Base-by-base conservation (phyloP, 2,797 vertebrate genomes). In the Lepus oiostolus region DNA sequence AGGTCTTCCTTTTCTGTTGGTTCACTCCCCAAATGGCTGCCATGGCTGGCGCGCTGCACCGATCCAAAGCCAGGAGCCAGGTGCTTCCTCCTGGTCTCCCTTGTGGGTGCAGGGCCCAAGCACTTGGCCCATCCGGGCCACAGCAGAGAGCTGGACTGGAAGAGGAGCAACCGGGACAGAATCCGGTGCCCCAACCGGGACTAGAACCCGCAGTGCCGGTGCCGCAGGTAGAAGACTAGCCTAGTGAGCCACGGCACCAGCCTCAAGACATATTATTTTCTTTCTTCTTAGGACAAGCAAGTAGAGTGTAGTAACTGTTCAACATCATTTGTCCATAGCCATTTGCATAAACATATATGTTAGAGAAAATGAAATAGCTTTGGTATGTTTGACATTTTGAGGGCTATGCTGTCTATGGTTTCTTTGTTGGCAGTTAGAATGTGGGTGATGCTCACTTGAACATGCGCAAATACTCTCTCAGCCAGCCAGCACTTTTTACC, bases 401-500 rank as follows among this genome's bases (percentile, higher is more conserved):
- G 42, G 68, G 77, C 35, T 16, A 4, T 0, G 14, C 1, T 5
- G 7, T 52, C 26, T 4, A 24, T 7, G 9, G 8, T 5, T 19
- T 26, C 38, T 38, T 7, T 60, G 28, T 26, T 6, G 80, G 26
- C 17, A 35, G 50, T 0, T 2, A 14, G 0, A 35, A 2, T 32
- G 17, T 22, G 17, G 65, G 28, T 32, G 65, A 8, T 19, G 7
- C 2, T 22, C 1, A 5, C 16, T 0, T 19, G 5, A 2, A 7
- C 11, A 4, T 1, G 9, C 0, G 2, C 3, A 1, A 3, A 26
- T 4, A 2, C 16, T n/a, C 63, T 52, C 13, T 85, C 17, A 3
- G 11, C 21, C 21, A 0, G 2, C 24, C 19, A 12, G 7, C 2
- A 32, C 13, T 54, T 4, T 16, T 47, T 0, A 0, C 1, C 0